phyloP scores from a whole-genome alignment of 2,113 vertebrate genomes.

The Delphinus delphis region DNA sequence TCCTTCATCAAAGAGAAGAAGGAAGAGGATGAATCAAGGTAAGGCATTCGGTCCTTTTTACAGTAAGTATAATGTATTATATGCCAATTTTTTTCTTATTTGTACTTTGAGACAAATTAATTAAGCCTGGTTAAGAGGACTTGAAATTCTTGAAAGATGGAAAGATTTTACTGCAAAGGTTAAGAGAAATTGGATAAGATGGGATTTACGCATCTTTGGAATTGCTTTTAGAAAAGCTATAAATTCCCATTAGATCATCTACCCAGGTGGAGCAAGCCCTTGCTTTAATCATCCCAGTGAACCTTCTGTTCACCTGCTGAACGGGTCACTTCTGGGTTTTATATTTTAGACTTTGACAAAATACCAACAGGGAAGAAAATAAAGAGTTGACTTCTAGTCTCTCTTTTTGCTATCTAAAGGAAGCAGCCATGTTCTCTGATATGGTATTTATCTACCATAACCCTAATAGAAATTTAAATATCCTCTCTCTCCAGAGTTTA shows the following conservation, averaged over 20 bases:
- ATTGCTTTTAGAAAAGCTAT: slow-evolving; percentile 64
- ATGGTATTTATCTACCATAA: neutral
- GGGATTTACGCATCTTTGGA: slow-evolving; percentile 59
- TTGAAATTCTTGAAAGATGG: slow-evolving; percentile 33
- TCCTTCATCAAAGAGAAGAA: neutral
- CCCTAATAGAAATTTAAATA: neutral
- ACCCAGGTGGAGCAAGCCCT: neutral
- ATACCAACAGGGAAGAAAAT: neutral
- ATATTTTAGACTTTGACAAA: neutral
- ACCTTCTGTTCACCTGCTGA: neutral
- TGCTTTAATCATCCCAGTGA: slow-evolving; percentile 54
- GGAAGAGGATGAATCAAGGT: neutral
- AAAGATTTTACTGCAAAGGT: slow-evolving; percentile 64
- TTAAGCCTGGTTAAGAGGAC: neutral
- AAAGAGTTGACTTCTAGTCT: neutral
- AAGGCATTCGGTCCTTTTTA: neutral
- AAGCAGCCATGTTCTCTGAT: neutral
- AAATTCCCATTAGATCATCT: slow-evolving; percentile 1
- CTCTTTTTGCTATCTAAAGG: neutral
- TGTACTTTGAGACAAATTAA: slow-evolving; percentile 38
- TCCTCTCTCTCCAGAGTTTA: neutral
- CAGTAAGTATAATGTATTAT: neutral
- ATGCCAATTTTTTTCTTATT: neutral
- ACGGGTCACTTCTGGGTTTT: neutral
- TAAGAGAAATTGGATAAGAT: slow-evolving; percentile 58